Percentiles rank a stretch among this genome's conserved stretches.
These are phyloP conservation scores for Hydractinia echinata DNA, from an alignment of 30 jellyfish, hydroid and myxozoan species.

Conservation along the genomic window DNA sequence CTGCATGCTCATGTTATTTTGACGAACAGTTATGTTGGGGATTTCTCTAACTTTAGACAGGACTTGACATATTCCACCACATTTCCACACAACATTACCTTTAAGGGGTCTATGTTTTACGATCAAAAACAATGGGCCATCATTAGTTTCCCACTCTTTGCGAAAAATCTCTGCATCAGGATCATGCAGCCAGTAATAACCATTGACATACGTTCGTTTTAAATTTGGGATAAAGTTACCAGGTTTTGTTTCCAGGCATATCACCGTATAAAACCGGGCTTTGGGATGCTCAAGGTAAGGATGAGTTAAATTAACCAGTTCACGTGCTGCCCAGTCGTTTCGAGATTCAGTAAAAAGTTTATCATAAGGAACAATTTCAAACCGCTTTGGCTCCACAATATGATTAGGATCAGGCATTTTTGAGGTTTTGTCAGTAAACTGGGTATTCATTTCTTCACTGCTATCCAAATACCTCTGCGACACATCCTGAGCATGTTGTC, in stretches of 20 bases:
- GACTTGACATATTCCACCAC: constrained; percentile 3
- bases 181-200: constrained; percentile 6
- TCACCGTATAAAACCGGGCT: constrained; percentile 2
- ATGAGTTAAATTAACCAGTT: constrained; percentile 25
- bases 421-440: too few relatives aligned
- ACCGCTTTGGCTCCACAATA: neutral
- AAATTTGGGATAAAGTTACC: constrained; percentile 3
- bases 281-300: constrained; percentile 18
- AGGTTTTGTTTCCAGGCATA: neutral
- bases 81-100: neutral
- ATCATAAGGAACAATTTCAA: neutral
- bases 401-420: neutral
- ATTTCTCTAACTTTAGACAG: neutral
- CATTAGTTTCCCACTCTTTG: neutral
- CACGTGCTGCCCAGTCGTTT: constrained; percentile 43
- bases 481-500: too few relatives aligned
- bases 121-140: constrained; percentile 29
- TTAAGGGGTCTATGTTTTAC: neutral
- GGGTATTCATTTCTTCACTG: too few relatives aligned
- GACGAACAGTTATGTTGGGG: neutral
- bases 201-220: neutral
- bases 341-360: constrained; percentile 11
- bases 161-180: constrained; percentile 10
- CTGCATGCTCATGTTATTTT: neutral
- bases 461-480: too few relatives aligned